Conservation (phyloP, 2,888 invertebrate genomes). For the Protodeltote pygarga region DNA sequence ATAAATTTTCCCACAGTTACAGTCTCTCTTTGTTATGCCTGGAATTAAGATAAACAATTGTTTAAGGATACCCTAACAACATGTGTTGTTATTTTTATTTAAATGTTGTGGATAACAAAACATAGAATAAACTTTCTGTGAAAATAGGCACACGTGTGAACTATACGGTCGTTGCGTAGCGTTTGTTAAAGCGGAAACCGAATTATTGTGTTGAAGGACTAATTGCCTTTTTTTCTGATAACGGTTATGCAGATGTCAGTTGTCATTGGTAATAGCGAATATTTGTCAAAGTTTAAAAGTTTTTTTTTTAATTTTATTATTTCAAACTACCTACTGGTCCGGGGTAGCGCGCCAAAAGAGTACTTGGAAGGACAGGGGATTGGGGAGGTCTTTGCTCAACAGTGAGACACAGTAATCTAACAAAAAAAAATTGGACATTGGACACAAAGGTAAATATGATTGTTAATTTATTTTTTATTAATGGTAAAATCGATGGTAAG, state of each 20-base stretch:
- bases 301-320: too few species aligned
- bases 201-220: conserved; percentile 34
- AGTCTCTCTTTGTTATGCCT: conserved; percentile 62
- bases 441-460: too few species aligned
- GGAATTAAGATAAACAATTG: conserved; percentile 70
- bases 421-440: too few species aligned
- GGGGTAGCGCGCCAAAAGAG: too few species aligned
- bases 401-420: too few species aligned
- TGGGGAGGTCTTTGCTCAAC: too few species aligned
- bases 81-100: conserved; percentile 72
- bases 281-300: too few species aligned
- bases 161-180: conserved; percentile 31
- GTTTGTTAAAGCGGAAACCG: conserved; percentile 30
- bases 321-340: too few species aligned
- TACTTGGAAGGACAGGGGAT: too few species aligned
- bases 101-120: conserved; percentile 64
- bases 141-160: conserved; percentile 61
- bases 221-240: conserved; percentile 16
- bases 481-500: too few species aligned
- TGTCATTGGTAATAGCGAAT: too few species aligned
- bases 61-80: conserved; percentile 60
- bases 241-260: conserved; percentile 14
- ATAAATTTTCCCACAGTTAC: conserved; percentile 60
- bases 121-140: conserved; percentile 64
- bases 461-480: too few species aligned